Percentiles rank a stretch among this genome's conserved stretches.
phyloP scores from a whole-genome alignment of 2,888 invertebrate species.

The Halictus quadricinctus region DNA sequence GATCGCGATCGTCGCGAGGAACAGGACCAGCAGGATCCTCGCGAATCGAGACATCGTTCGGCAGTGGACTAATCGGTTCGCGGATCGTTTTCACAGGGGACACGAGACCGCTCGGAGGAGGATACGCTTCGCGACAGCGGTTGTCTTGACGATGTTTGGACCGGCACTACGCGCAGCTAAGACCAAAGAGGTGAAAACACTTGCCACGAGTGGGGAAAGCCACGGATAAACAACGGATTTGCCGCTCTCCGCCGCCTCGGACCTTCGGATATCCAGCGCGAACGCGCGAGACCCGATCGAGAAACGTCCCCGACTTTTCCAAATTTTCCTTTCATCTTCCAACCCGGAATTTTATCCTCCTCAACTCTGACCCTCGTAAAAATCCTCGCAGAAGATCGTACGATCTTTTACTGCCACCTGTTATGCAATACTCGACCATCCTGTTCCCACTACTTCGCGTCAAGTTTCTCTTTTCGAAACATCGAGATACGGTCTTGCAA shows the following conservation, averaged over 20 bases:
- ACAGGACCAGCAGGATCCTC: conserved; percentile 54
- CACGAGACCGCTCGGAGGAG: conserved; percentile 25
- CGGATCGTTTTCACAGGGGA: conserved; percentile 3
- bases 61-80: not conserved
- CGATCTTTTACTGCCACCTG: not conserved
- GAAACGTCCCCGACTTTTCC: not conserved
- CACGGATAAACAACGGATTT: conserved; percentile 60
- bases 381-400: not conserved
- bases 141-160: conserved; percentile 59
- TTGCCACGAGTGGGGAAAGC: conserved; percentile 73
- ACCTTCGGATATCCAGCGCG: conserved; percentile 26
- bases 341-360: not conserved
- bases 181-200: conserved; percentile 67
- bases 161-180: conserved; percentile 58
- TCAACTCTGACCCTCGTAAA: not conserved
- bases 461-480: not conserved
- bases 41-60: conserved; percentile 43
- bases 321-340: not conserved
- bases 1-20: conserved; percentile 55
- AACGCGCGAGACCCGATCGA: not conserved
- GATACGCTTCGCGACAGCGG: conserved; percentile 38
- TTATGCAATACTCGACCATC: not conserved
- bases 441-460: not conserved
- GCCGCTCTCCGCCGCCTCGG: conserved; percentile 37
- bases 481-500: not conserved